Conservation (phyloP, 1,140 invertebrate genomes). For the Cryptotermes secundus region DNA sequence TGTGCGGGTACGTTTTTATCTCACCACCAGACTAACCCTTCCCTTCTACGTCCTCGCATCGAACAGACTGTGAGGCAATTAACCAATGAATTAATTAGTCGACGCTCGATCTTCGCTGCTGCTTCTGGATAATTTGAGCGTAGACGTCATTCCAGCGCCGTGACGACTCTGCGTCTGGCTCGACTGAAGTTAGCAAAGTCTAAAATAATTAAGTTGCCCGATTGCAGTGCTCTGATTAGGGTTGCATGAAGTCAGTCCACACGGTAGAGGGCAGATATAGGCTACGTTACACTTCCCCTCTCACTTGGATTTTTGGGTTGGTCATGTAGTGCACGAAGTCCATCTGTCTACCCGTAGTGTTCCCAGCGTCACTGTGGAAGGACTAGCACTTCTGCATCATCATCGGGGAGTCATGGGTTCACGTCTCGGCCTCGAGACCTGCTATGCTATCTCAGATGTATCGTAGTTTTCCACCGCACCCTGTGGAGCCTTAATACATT, state of each 20-base stretch:
- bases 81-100: constrained; percentile 1
- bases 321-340: too few species aligned
- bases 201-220: neutral
- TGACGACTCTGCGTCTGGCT: neutral
- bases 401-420: too few species aligned
- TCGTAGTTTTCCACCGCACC: too few species aligned
- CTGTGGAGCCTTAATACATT: too few species aligned
- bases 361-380: too few species aligned
- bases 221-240: neutral
- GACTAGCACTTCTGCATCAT: too few species aligned
- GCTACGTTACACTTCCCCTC: too few species aligned
- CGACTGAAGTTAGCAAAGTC: neutral
- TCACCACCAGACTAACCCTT: neutral
- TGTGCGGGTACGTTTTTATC: neutral
- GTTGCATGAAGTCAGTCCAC: neutral
- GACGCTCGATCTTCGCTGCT: neutral
- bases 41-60: neutral
- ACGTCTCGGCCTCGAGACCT: too few species aligned
- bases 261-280: neutral
- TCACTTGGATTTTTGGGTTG: too few species aligned
- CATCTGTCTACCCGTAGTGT: too few species aligned
- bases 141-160: neutral
- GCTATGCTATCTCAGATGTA: too few species aligned
- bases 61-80: neutral
- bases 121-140: neutral